Percentiles rank a stretch among this genome's conserved stretches.
Evolutionary conservation across 1,140 invertebrate species (phyloP).

Genomic region (Trachymyrmex septentrionalis): DNA sequence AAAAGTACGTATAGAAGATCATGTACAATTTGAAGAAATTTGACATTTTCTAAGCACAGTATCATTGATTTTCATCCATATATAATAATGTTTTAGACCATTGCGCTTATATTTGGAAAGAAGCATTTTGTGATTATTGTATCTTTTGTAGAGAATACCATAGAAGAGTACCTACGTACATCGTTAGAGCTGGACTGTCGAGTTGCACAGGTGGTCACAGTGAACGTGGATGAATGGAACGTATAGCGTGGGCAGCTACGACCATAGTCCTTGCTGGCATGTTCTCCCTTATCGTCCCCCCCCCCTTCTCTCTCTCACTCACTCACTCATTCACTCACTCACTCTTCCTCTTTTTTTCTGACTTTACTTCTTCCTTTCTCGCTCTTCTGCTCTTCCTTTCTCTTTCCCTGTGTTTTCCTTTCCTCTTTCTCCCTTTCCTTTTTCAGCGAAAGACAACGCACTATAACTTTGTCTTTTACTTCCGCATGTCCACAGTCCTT

Average conservation of each 20-base stretch:
- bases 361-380: too few relatives aligned
- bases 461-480: too few relatives aligned
- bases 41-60: not conserved
- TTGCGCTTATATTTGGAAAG: not conserved
- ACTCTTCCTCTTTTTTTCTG: not conserved
- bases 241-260: slow-evolving; percentile 63
- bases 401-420: too few relatives aligned
- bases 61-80: slow-evolving; percentile 31
- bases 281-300: not conserved
- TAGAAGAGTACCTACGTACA: slow-evolving; percentile 60
- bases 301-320: not conserved
- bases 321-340: too few relatives aligned
- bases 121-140: slow-evolving; percentile 10
- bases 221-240: slow-evolving; percentile 77
- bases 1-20: not conserved
- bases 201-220: slow-evolving; percentile 71
- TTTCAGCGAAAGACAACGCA: too few relatives aligned
- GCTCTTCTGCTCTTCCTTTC: too few relatives aligned
- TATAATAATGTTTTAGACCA: not conserved
- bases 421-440: too few relatives aligned
- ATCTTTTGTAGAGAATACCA: slow-evolving; percentile 16
- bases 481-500: too few relatives aligned
- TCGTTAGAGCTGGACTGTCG: slow-evolving; percentile 78
- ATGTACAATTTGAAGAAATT: not conserved
- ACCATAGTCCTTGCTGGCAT: slow-evolving; percentile 53